phyloP scores from a whole-genome alignment of 1,140 invertebrate genomes.

The Heliconius himera region DNA sequence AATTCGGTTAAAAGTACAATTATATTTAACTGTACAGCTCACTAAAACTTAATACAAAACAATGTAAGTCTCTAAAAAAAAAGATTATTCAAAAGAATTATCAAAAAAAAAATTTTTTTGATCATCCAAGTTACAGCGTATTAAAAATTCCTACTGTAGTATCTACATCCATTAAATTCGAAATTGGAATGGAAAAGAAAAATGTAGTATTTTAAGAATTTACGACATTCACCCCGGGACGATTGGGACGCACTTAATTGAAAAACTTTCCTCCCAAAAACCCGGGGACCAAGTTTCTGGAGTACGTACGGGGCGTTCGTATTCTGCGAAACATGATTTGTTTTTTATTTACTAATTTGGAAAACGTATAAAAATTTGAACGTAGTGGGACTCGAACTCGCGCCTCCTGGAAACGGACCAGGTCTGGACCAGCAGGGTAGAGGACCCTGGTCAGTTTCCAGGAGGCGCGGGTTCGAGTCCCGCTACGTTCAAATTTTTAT shows the following conservation, averaged over 20 bases:
- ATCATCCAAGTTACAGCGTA: conserved; percentile 22
- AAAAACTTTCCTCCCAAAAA: conserved; percentile 59
- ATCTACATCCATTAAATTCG: conserved; percentile 28
- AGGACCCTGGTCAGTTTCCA: too few species aligned
- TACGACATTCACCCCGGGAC: conserved; percentile 29
- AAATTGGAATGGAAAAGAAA: conserved; percentile 30
- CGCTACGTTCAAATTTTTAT: too few species aligned
- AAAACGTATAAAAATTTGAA: too few species aligned
- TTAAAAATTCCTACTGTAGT: conserved; percentile 32
- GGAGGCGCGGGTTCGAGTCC: too few species aligned
- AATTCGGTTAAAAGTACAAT: too few species aligned
- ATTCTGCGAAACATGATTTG: conserved; percentile 56
- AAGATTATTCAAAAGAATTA: conserved; percentile 22
- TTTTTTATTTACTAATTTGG: too few species aligned
- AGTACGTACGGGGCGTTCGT: conserved; percentile 32
- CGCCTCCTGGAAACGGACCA: too few species aligned
- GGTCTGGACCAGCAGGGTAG: too few species aligned
- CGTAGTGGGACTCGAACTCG: too few species aligned
- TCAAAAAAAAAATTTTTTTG: conserved; percentile 18
- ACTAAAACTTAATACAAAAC: not conserved
- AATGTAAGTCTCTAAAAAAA: not conserved
- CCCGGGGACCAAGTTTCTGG: conserved; percentile 42
- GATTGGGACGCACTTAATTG: conserved; percentile 52
- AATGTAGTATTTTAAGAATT: conserved; percentile 36
- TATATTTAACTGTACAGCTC: too few species aligned